A percentile compares a stretch with the other conserved stretches of the same genome.
Evolutionary conservation across 1,140 invertebrate genomes (phyloP).

Genomic region (Telenomus remus): DNA sequence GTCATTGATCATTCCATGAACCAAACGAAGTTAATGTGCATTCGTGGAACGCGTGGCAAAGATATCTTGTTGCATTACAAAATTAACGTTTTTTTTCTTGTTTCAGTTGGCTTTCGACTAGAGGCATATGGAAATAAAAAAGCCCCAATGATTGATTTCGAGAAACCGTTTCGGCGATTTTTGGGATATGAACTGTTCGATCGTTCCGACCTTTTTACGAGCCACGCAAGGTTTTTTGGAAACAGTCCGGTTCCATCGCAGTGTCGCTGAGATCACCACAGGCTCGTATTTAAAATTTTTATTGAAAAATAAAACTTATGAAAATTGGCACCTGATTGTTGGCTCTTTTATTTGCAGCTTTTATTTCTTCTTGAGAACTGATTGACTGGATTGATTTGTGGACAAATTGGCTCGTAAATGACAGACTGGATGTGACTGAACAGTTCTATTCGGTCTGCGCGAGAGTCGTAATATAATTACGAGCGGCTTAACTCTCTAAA

Average conservation of each 20-base stretch:
- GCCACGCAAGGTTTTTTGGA: constrained; percentile 44
- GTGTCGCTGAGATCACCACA: no score
- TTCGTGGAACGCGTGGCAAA: constrained; percentile 37
- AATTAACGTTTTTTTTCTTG: constrained; percentile 49
- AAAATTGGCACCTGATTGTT: no score
- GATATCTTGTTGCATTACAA: constrained; percentile 49
- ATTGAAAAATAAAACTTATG: no score
- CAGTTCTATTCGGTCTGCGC: constrained; percentile 32
- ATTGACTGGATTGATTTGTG: constrained; percentile 7
- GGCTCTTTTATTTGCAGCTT: no score
- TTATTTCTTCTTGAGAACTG: neutral
- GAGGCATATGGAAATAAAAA: constrained; percentile 48
- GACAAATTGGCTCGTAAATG: constrained; percentile 38
- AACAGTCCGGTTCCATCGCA: constrained; percentile 6
- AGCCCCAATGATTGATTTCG: constrained; percentile 53
- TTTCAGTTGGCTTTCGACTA: constrained; percentile 25
- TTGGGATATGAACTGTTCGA: constrained; percentile 47
- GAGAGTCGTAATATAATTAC: constrained; percentile 58
- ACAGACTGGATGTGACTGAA: constrained; percentile 21
- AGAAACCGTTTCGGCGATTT: constrained; percentile 59
- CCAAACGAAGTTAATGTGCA: constrained; percentile 33
- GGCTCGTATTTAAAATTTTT: no score
- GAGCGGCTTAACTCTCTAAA: constrained; percentile 62
- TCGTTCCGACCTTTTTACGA: constrained; percentile 56
- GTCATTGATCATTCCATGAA: constrained; percentile 44